Evolutionary conservation across 2,888 invertebrate genomes (phyloP), one percentile per base, ranked within the genome.

Genomic region (Andrena praecox): DNA sequence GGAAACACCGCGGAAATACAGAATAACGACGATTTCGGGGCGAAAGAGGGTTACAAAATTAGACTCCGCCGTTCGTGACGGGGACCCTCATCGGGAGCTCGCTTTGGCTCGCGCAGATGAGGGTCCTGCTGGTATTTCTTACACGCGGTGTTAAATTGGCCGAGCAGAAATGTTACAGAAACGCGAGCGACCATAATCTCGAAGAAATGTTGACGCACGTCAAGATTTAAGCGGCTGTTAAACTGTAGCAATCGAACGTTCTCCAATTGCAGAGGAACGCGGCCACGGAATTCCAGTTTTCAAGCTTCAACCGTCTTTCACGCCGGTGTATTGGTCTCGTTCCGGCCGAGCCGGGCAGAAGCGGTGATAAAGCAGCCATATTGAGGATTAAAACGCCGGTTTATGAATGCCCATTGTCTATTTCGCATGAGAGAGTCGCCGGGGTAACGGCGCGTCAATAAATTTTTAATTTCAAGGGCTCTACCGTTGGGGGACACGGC

Each of bases 381-480:
- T 74, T 74, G 70, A 10, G 84, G 70, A 84, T 78, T 84, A 83
- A 84, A 83, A 68, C 56, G 62, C 52, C 52, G 71, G 84, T 83
- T 56, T 78, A 75, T 75, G 84, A 84, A 78, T 84, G 75, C 63
- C 84, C 84, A 84, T 84, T 84, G 84, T 84, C 84, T 84, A 71
- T 83, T 78, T 68, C 42, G 59, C 68, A 72, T 75, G 83, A 62
- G 84, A 84, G 84, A 66, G 75, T 75, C 67, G 68, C 8, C 74
- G 70, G 20, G 50, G 83, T 35, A 63, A 67, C 60, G 20, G 84
- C 74, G 78, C 84, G 84, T 83, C 84, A 78, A 78, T 83, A 83
- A 83, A 84, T 83, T 84, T 84, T 84, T 84, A 83, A 84, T 78
- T 84, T 78, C 84, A 68, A 78, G 78, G 84, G 68, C 64, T 70